Conservation (phyloP, 2,888 invertebrate genomes). For the Cataglyphis albicans region DNA sequence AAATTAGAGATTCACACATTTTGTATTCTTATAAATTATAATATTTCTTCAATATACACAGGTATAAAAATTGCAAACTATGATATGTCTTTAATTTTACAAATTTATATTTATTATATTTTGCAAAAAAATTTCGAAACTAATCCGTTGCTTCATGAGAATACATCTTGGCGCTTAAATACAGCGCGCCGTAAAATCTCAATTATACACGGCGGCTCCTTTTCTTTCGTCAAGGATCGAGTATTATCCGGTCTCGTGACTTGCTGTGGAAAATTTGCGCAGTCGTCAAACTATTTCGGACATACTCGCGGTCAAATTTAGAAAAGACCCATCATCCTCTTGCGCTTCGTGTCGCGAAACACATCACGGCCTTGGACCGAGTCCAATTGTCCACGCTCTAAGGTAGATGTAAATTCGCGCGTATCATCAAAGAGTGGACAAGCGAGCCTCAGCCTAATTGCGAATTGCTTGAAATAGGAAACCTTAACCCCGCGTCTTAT, state of each 20-base stretch:
- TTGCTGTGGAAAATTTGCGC: conserved; percentile 70
- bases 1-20: background rate
- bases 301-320: conserved; percentile 66
- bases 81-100: background rate
- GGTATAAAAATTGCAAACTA: background rate
- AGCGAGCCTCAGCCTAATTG: conserved; percentile 9
- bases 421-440: conserved; percentile 22
- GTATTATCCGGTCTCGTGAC: conserved; percentile 42
- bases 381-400: conserved; percentile 70
- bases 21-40: background rate
- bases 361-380: conserved; percentile 74
- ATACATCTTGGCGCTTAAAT: background rate
- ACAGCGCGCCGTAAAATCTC: background rate
- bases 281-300: conserved; percentile 69
- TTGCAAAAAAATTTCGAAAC: background rate
- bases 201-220: background rate
- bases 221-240: background rate
- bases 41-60: background rate
- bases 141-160: background rate
- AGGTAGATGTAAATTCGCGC: conserved; percentile 31
- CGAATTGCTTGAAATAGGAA: conserved; percentile 46
- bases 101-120: background rate
- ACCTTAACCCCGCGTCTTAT: conserved; percentile 25
- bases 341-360: conserved; percentile 51
- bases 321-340: conserved; percentile 53